phyloP scores from a whole-genome alignment of 2,888 invertebrate genomes.

The Arge pagana region DNA sequence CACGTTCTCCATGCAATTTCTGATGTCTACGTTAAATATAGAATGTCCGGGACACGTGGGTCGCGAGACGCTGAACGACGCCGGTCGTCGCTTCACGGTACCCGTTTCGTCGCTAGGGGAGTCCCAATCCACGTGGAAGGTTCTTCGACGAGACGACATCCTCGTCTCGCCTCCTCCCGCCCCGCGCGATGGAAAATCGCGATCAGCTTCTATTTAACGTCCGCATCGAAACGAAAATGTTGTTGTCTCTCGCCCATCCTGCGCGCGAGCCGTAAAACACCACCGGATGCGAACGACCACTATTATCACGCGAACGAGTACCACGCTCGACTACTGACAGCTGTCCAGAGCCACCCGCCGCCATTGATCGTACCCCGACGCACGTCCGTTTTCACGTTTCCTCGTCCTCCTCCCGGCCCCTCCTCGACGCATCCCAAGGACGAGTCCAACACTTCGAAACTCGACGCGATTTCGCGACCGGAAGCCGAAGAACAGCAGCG shows the following conservation, averaged over 20 bases:
- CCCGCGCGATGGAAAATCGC: background rate
- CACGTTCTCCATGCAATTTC: conserved; percentile 32
- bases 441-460: conserved; percentile 1
- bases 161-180: conserved; percentile 25
- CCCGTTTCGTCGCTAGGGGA: conserved; percentile 73
- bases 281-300: too few species aligned
- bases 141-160: conserved; percentile 42
- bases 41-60: conserved; percentile 7
- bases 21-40: conserved; percentile 20
- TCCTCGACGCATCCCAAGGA: background rate
- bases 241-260: conserved; percentile 28
- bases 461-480: too few species aligned
- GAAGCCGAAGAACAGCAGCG: too few species aligned
- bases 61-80: conserved; percentile 56
- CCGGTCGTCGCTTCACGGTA: conserved; percentile 71
- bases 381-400: too few species aligned
- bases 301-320: too few species aligned
- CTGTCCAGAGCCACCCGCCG: too few species aligned
- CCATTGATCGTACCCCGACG: too few species aligned
- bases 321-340: too few species aligned
- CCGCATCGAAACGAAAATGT: conserved; percentile 38
- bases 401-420: background rate
- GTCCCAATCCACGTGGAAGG: conserved; percentile 69
- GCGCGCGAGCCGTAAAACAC: too few species aligned
- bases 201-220: conserved; percentile 33